Evolutionary conservation across 1,140 invertebrate species (phyloP), one percentile per base, ranked within the genome.

Genomic region (Hyles euphorbiae): DNA sequence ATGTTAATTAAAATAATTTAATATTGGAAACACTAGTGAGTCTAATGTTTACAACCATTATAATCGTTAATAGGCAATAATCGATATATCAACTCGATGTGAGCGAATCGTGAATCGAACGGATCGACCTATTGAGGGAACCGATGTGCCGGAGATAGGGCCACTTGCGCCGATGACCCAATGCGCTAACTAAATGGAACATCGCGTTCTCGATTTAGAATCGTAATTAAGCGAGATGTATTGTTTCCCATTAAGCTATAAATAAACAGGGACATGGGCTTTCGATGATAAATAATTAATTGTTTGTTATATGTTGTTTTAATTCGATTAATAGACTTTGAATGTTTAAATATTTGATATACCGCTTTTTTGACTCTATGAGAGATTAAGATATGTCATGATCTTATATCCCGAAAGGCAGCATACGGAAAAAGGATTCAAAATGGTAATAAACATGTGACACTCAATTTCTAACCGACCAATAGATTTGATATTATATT

Each of bases 161-260:
- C 55, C 56, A 58, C 53, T 58, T 60, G 71, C 67, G 58, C 72
- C 62, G 73, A 76, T 84, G 77, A 82, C 83, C 81, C 72, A 87
- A 65, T 77, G 67, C 68, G 65, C 74, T 87, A 87, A 87, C 82
- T 83, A 72, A 72, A 71, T 85, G 64, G 82, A 72, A 72, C 83
- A 85, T 87, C 78, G 65, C 66, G 63, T 65, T 74, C 68, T 80
- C 67, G 59, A 64, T 56, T 65, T 65, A 61, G 62, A 75, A 72
- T 75, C 72, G 72, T 72, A 83, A 84, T 86, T 86, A 83, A 83
- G 69, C 72, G 54, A 68, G 69, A 70, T 70, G 61, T 65, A 67
- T 70, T 70, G 61, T 63, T 64, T 60, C 12, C 12, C 55, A 50
- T 58, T 49, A 7, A 34, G 22, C 53, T 43, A 54, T 54, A 54